These are phyloP conservation scores for Pyrrhopygopsis socrates DNA, from an alignment of 2,888 invertebrate species.

Conservation along the genomic window DNA sequence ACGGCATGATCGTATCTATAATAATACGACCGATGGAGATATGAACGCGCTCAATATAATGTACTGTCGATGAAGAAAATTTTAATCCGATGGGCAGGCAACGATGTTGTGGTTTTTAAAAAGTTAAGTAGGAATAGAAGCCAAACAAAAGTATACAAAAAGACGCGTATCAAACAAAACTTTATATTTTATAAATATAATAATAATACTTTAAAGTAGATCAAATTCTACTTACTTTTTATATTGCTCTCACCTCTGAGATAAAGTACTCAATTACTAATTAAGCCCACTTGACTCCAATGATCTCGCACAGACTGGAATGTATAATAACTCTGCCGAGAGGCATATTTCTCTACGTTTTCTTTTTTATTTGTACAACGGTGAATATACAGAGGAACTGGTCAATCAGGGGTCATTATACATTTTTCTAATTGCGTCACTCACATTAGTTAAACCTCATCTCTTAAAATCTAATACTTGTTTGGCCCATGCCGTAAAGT, in stretches of 20 bases:
- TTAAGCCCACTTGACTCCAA: background rate
- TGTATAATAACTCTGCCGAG: no score
- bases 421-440: no score
- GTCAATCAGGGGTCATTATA: no score
- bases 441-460: no score
- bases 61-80: background rate
- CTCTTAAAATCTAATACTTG: no score
- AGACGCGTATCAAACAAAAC: background rate
- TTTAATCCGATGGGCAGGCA: conserved; percentile 32
- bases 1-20: background rate
- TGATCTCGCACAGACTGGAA: no score
- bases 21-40: background rate
- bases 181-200: background rate
- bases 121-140: conserved; percentile 13
- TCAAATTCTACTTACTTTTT: background rate
- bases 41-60: background rate
- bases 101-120: conserved; percentile 11
- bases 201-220: background rate
- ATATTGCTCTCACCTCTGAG: background rate
- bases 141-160: conserved; percentile 2
- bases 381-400: no score
- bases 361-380: no score
- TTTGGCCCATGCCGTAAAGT: no score
- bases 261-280: background rate
- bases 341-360: no score